Conservation (phyloP, 2,888 invertebrate species). For the Smittia aterrima region DNA sequence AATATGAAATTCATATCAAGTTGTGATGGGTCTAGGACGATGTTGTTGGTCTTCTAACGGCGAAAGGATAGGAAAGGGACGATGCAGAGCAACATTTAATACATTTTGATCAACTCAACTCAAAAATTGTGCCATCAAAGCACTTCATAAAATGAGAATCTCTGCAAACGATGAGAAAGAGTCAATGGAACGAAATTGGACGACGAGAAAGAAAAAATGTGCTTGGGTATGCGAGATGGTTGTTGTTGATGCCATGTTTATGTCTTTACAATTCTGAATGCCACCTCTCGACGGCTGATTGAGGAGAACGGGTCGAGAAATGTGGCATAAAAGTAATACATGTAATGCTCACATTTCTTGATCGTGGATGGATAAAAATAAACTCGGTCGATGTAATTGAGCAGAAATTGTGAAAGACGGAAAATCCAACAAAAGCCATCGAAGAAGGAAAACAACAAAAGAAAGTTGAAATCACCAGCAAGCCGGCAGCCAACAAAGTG, state of each 20-base stretch:
- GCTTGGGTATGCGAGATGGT: background rate
- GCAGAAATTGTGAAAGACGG: conserved; percentile 18
- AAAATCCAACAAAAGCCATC: background rate
- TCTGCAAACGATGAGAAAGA: background rate
- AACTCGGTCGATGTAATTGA: conserved; percentile 10
- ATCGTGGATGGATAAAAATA: background rate
- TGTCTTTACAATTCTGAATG: background rate
- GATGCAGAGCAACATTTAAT: background rate
- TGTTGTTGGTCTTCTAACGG: background rate
- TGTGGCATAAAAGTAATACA: conserved; percentile 5
- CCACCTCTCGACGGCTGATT: background rate
- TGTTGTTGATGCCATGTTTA: conserved; percentile 6
- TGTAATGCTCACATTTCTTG: background rate
- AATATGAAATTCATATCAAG: conserved; percentile 15
- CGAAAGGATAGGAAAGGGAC: background rate
- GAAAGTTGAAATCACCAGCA: background rate
- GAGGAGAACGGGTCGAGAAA: background rate
- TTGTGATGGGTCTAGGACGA: background rate
- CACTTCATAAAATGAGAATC: conserved; percentile 20
- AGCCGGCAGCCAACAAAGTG: background rate
- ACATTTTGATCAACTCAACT: conserved; percentile 13
- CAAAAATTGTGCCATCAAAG: conserved; percentile 22
- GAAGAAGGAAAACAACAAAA: background rate
- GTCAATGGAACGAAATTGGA: conserved; percentile 10
- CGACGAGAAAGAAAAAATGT: background rate